phyloP scores from a whole-genome alignment of 2,888 invertebrate genomes.

The Masnerella sp. region DNA sequence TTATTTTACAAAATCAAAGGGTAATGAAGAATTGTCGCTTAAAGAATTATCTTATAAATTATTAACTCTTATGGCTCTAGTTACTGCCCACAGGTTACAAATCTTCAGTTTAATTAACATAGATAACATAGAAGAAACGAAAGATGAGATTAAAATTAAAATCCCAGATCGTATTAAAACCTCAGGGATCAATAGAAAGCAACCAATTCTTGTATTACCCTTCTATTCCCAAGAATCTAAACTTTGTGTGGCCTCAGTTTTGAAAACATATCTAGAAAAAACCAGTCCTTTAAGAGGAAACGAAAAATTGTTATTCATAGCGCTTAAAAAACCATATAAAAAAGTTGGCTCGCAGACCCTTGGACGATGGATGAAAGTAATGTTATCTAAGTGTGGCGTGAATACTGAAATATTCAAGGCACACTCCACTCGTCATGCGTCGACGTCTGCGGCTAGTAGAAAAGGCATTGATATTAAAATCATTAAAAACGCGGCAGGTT shows the following conservation, averaged over 20 bases:
- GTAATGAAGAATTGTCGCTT: slow-evolving; percentile 23
- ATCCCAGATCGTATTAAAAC: slow-evolving; percentile 39
- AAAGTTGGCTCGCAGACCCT: slow-evolving; percentile 6
- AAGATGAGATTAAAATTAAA: slow-evolving; percentile 18
- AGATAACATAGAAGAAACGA: slow-evolving; percentile 20
- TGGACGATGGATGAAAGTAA: slow-evolving; percentile 5
- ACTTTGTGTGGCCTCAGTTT: slow-evolving; percentile 40
- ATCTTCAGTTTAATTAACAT: slow-evolving; percentile 32
- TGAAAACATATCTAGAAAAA: slow-evolving; percentile 13
- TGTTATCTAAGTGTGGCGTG: neutral
- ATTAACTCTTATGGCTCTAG: slow-evolving; percentile 25
- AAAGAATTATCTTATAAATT: slow-evolving; percentile 31
- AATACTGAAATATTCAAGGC: slow-evolving; percentile 7
- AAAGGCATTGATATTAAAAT: slow-evolving; percentile 19
- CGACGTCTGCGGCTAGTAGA: slow-evolving; percentile 31
- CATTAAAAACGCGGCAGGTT: slow-evolving; percentile 32
- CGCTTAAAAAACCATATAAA: neutral
- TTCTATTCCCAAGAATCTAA: neutral
- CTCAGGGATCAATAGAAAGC: slow-evolving; percentile 16
- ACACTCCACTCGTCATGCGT: slow-evolving; percentile 22
- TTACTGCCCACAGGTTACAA: slow-evolving; percentile 32
- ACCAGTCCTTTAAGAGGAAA: neutral
- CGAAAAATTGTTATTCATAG: neutral
- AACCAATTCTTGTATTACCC: slow-evolving; percentile 17
- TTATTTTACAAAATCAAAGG: slow-evolving; percentile 2